These are phyloP conservation scores for Centropus unirufus DNA, from an alignment of 2,113 vertebrate species.

Conservation along the genomic window DNA sequence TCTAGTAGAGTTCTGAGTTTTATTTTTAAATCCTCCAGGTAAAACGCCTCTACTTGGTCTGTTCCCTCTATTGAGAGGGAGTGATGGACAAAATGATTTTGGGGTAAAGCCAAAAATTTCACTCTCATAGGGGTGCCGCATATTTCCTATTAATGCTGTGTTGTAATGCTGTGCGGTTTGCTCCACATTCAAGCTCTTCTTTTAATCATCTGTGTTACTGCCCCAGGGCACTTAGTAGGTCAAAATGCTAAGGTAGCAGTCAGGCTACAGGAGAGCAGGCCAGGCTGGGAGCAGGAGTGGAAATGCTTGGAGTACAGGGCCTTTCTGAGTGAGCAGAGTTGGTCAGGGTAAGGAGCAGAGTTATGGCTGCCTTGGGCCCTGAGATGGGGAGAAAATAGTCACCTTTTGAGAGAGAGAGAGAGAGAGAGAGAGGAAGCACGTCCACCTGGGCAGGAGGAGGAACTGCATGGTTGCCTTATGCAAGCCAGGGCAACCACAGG, in stretches of 20 bases:
- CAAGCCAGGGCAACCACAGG: not conserved
- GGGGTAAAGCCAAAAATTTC: constrained; percentile 62
- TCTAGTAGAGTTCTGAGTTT: not conserved
- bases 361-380: not conserved
- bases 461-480: not conserved
- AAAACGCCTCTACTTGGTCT: not conserved
- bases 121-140: not conserved
- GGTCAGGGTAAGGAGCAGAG: not conserved
- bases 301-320: not conserved
- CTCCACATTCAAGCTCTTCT: not conserved
- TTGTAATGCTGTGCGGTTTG: not conserved
- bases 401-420: not conserved
- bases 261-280: not conserved
- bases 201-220: not conserved
- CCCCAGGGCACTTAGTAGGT: not conserved
- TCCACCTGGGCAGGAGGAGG: fast-evolving
- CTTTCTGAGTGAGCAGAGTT: not conserved
- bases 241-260: not conserved
- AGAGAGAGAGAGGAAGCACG: no score
- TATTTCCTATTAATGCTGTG: not conserved
- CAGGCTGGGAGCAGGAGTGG: not conserved
- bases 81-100: not conserved
- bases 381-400: not conserved
- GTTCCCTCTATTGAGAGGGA: not conserved
- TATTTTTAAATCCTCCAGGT: constrained; percentile 13